Base-by-base conservation (phyloP, 2,888 invertebrate species). In the Netelia melanura region DNA sequence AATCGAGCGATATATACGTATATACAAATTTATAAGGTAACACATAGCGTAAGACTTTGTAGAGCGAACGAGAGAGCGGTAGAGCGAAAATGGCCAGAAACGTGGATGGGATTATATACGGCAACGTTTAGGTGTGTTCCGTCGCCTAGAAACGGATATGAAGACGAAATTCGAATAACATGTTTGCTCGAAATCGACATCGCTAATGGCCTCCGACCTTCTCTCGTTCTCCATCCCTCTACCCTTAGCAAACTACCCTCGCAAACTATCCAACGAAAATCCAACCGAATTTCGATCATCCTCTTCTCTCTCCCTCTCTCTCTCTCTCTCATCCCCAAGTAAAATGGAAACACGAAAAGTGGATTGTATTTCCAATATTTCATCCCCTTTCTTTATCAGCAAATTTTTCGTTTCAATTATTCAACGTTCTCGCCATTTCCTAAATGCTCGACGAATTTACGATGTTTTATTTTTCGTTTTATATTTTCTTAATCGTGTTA, bases 161-260 rank as follows among this genome's bases (percentile, higher is more conserved):
- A 91, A 91, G 89, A 87, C 89, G 89, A 87, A 91, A 91, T 90
- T 90, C 89, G 90, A 91, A 90, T 91, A 91, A 90, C 90, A 89
- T 91, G 91, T 91, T 91, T 91, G 90, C 90, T 86, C 86, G 86
- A 83, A 82, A 83, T 86, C 87, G 87, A 88, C 86, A 83, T 83
- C 61, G 86, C 87, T 91, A 90, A 91, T 91, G 90, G 89, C 84
- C 86, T 86, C 82, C 64, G 80, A 83, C 85, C 86, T 87, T 86
- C 86, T 85, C 79, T 81, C 65, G 79, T 81, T 82, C 72, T 52
- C 44, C 81, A 56, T 14, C 14, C 38, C 56, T n/a, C 30, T 43
- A 48, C 48, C 68, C 38, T n/a, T 68, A n/a, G 21, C 21, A 21
- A 21, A 21, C 21, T 21, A 21, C 21, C 21, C 21, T 21, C 54